A percentile compares a stretch with the other conserved stretches of the same genome.
Conservation (phyloP, 1,140 invertebrate species). For the Mizuhopecten yessoensis region DNA sequence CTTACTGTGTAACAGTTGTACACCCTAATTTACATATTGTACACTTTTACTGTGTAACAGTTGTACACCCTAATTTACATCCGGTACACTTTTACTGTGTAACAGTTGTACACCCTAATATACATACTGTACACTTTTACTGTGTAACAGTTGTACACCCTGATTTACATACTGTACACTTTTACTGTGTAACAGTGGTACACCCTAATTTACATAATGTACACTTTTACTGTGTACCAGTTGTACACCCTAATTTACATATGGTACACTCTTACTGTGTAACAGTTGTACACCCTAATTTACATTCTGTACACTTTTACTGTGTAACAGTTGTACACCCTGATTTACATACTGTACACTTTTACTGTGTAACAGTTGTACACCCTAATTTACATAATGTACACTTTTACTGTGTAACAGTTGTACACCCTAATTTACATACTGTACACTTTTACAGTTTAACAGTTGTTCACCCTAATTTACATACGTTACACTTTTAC, state of each 20-base stretch:
- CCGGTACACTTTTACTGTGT: background rate
- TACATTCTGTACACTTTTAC: background rate
- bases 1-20: background rate
- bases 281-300: background rate
- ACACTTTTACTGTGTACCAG: background rate
- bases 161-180: background rate
- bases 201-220: background rate
- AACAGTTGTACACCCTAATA: background rate
- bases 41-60: background rate
- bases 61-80: background rate
- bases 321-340: background rate
- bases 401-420: no score
- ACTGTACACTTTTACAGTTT: background rate
- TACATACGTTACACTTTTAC: background rate
- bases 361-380: background rate
- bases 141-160: background rate
- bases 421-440: background rate
- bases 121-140: background rate
- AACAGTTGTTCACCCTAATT: background rate
- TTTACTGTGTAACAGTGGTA: background rate
- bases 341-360: background rate
- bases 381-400: background rate
- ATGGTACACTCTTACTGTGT: background rate
- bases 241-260: background rate
- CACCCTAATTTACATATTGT: background rate